Conservation (phyloP, 2,888 invertebrate species). For the Nycteola revayana region DNA sequence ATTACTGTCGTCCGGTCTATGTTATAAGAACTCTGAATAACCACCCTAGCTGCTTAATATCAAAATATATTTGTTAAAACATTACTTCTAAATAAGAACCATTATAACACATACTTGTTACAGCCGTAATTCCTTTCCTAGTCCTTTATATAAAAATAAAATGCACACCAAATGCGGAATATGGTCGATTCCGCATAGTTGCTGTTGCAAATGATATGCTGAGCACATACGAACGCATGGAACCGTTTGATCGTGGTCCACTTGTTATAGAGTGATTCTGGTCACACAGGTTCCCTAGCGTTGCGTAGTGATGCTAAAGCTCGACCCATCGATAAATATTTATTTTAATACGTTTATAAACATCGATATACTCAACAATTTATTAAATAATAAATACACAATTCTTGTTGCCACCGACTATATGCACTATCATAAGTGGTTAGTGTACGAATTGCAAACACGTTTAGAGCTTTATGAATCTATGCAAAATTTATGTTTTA, state of each 20-base stretch:
- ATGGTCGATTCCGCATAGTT: conserved; percentile 50
- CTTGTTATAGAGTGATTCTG: conserved; percentile 24
- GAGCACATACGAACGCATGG: conserved; percentile 34
- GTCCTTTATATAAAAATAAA: conserved; percentile 36
- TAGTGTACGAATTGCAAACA: conserved; percentile 16
- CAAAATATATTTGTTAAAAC: too few relatives aligned
- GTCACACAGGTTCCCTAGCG: conserved; percentile 26
- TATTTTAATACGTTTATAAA: conserved; percentile 15
- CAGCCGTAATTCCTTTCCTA: conserved; percentile 33
- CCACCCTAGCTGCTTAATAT: too few relatives aligned
- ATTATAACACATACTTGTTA: too few relatives aligned
- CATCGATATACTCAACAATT: conserved; percentile 13
- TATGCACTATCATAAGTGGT: conserved; percentile 15
- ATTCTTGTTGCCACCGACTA: conserved; percentile 16
- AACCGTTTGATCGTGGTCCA: conserved; percentile 24
- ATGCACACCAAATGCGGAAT: conserved; percentile 40
- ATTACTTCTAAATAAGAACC: too few relatives aligned
- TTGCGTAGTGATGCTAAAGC: conserved; percentile 26
- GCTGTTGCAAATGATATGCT: conserved; percentile 39
- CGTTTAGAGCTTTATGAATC: conserved; percentile 8
- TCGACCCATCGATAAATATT: conserved; percentile 19
- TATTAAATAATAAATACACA: conserved; percentile 14
- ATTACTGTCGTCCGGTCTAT: too few relatives aligned
- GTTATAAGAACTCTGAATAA: too few relatives aligned
- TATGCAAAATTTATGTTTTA: conserved; percentile 8